Evolutionary conservation across 2,797 vertebrate genomes (phyloP).

Genomic region (Spinus olivaceus): DNA sequence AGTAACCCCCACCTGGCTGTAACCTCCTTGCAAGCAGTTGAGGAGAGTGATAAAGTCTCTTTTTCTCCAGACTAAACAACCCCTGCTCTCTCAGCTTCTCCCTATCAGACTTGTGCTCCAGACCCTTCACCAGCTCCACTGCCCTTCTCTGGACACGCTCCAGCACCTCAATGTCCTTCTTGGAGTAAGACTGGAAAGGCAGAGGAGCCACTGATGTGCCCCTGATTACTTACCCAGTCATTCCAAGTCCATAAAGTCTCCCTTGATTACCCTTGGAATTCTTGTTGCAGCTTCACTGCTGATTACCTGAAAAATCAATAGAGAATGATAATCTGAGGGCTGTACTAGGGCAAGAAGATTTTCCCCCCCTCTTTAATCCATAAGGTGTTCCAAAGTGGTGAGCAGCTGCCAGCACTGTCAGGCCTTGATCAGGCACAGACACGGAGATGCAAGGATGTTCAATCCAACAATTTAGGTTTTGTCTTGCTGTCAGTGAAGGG

Average conservation of each 20-base stretch:
- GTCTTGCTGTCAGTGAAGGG: not conserved
- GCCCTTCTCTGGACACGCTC: rapidly evolving
- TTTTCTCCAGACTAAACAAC: not conserved
- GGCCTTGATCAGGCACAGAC: not conserved
- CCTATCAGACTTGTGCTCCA: not conserved
- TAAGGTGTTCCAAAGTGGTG: rapidly evolving
- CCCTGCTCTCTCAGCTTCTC: not conserved
- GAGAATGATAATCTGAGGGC: not conserved
- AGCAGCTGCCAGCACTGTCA: not conserved
- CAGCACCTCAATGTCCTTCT: not conserved
- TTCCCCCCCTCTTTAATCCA: not conserved
- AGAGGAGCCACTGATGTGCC: not conserved
- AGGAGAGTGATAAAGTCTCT: not conserved
- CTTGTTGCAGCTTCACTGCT: not conserved
- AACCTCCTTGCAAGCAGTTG: not conserved
- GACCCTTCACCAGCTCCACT: not conserved
- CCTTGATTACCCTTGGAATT: not conserved
- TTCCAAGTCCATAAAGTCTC: not conserved
- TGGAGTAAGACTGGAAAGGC: not conserved
- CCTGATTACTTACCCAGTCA: not conserved
- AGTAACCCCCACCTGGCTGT: not conserved
- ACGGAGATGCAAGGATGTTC: not conserved
- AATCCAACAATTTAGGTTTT: not conserved
- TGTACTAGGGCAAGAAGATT: rapidly evolving
- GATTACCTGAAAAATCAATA: not conserved